Evolutionary conservation across 2,888 invertebrate species (phyloP).

Genomic region (Gibbula magus): DNA sequence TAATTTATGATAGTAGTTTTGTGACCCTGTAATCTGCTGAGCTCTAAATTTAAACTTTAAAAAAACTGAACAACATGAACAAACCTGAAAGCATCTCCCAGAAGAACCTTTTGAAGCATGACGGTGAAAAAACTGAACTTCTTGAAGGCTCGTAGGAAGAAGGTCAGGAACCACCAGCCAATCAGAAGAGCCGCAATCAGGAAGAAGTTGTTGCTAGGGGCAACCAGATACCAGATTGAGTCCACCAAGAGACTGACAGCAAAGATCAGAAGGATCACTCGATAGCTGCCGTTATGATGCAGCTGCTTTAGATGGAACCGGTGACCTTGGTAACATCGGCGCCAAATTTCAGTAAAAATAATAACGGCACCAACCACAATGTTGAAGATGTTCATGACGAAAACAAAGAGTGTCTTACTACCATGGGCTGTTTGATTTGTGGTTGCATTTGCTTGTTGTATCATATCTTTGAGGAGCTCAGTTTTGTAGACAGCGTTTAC

Average conservation of each 20-base stretch:
- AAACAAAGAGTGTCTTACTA: neutral
- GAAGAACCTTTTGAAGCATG: conserved; percentile 59
- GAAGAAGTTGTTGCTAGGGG: conserved; percentile 40
- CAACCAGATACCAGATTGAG: conserved; percentile 34
- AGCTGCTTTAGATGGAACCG: conserved; percentile 27
- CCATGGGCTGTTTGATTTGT: neutral
- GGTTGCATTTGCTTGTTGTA: neutral
- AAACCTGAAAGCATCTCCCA: conserved; percentile 47
- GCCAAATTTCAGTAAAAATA: conserved; percentile 4
- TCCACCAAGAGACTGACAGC: conserved; percentile 49
- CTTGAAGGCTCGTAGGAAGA: conserved; percentile 55
- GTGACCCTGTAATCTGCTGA: neutral
- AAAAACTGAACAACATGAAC: too few species aligned
- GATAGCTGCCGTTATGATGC: conserved; percentile 52
- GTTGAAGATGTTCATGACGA: neutral
- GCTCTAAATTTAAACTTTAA: too few species aligned
- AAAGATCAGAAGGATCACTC: conserved; percentile 47
- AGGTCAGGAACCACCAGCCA: conserved; percentile 62
- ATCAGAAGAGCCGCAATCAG: conserved; percentile 53
- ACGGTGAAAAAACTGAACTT: conserved; percentile 64
- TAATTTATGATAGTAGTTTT: too few species aligned
- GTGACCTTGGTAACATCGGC: neutral
- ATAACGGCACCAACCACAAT: neutral
- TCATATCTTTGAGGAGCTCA: neutral
- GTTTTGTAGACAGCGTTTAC: conserved; percentile 40